These are phyloP conservation scores for Percopsis transmontana DNA, from an alignment of 2,113 vertebrate species.

Conservation along the genomic window DNA sequence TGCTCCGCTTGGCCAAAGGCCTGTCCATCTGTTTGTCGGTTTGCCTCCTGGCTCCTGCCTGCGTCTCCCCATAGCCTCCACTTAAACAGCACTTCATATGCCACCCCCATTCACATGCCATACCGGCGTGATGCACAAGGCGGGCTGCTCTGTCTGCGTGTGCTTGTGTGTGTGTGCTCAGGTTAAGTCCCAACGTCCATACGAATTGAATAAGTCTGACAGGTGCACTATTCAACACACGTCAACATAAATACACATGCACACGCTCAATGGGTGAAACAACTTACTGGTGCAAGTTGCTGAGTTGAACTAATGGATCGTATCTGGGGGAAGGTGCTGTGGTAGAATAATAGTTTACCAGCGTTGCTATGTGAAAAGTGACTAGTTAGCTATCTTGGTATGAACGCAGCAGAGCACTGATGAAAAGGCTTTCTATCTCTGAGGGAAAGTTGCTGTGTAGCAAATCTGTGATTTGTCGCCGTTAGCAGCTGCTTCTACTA, in stretches of 20 bases:
- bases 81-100: conserved; percentile 70
- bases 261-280: conserved; percentile 22
- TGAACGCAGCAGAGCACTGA: conserved; percentile 25
- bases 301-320: conserved; percentile 35
- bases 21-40: conserved; percentile 80
- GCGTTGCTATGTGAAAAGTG: conserved; percentile 10
- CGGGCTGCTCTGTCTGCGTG: conserved; percentile 48
- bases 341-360: conserved; percentile 46
- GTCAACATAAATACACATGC: conserved; percentile 9
- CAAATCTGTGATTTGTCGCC: conserved; percentile 65
- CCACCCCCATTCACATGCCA: conserved; percentile 73
- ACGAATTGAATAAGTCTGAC: conserved; percentile 63
- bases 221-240: conserved; percentile 8
- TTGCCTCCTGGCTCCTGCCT: conserved; percentile 72
- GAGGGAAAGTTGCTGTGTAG: conserved; percentile 57
- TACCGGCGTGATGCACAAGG: conserved; percentile 67
- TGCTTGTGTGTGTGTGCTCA: conserved; percentile 31
- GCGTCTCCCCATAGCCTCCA: conserved; percentile 68
- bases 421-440: conserved; percentile 58
- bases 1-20: conserved; percentile 75
- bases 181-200: conserved; percentile 58
- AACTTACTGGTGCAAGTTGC: conserved; percentile 27
- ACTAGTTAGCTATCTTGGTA: background rate
- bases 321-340: conserved; percentile 16
- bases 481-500: conserved; percentile 63